These are phyloP conservation scores for Biston betularia DNA, from an alignment of 2,888 invertebrate genomes.

Conservation along the genomic window DNA sequence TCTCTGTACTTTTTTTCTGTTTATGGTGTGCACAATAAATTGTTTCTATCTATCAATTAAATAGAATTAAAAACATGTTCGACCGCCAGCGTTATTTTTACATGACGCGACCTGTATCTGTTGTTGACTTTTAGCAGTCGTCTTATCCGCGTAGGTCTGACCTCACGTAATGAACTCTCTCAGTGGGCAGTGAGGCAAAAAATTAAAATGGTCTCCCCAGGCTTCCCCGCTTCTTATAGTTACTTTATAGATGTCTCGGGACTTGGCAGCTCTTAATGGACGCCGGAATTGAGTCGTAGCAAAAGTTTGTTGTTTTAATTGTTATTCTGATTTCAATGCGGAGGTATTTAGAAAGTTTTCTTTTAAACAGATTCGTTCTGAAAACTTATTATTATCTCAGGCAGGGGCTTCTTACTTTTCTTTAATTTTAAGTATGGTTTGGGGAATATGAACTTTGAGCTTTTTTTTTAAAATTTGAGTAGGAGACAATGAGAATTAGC, in stretches of 20 bases:
- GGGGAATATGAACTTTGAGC: neutral
- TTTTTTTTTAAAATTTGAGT: too few relatives aligned
- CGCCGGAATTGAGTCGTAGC: conserved; percentile 38
- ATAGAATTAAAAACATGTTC: too few relatives aligned
- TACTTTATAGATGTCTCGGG: conserved; percentile 27
- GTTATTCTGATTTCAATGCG: neutral
- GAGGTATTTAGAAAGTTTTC: neutral
- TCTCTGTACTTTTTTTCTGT: too few relatives aligned
- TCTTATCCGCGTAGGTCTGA: neutral
- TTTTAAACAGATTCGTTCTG: neutral
- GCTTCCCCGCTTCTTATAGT: conserved; percentile 27
- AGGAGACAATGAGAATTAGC: too few relatives aligned
- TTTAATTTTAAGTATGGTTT: neutral
- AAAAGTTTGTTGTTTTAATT: conserved; percentile 36
- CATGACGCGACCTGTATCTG: too few relatives aligned
- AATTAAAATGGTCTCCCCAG: conserved; percentile 70
- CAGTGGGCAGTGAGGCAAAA: conserved; percentile 73
- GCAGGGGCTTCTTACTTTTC: too few relatives aligned
- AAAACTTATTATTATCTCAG: neutral
- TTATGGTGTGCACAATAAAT: too few relatives aligned
- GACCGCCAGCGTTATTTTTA: too few relatives aligned
- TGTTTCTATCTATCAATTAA: too few relatives aligned
- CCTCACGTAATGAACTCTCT: conserved; percentile 21
- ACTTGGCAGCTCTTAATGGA: conserved; percentile 36
- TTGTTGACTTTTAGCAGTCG: conserved; percentile 4